A percentile compares a stretch with the other conserved stretches of the same genome.
Evolutionary conservation across 2,113 vertebrate genomes (phyloP).

Genomic region (Brachypteracias leptosomus): DNA sequence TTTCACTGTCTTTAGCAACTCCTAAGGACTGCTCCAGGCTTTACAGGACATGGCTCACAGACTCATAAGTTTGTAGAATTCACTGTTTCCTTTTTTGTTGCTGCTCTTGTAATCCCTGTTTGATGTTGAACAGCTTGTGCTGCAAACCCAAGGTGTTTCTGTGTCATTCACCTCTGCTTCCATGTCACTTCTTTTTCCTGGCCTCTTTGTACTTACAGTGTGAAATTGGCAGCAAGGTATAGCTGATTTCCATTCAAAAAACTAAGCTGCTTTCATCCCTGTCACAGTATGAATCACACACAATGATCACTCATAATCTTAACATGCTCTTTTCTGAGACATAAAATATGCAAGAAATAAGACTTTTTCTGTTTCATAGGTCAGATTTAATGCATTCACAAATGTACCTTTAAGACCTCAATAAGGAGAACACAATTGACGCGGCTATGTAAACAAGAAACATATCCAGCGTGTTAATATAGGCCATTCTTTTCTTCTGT

Average conservation of each 20-base stretch:
- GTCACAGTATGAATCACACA: not conserved
- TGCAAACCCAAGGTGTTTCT: not conserved
- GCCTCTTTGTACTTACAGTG: not conserved
- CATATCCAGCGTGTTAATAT: not conserved
- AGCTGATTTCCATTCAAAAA: not conserved
- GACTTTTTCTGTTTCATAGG: not conserved
- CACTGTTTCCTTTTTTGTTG: not conserved
- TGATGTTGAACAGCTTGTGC: not conserved
- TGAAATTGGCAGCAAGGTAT: not conserved
- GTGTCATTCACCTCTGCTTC: not conserved
- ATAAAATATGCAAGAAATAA: not conserved
- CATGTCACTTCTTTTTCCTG: not conserved
- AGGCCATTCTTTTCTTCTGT: slow-evolving; percentile 9
- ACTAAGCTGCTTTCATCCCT: not conserved
- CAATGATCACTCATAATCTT: not conserved
- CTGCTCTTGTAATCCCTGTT: not conserved
- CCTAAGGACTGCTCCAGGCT: not conserved
- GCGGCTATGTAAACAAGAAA: not conserved
- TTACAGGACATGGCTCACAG: not conserved
- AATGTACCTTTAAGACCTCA: not conserved
- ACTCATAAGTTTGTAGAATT: not conserved
- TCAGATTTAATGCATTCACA: not conserved
- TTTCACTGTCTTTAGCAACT: not conserved
- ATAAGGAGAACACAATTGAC: not conserved
- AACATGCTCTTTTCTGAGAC: not conserved